Evolutionary conservation across 2,888 invertebrate species (phyloP).

Genomic region (Spodoptera exigua): DNA sequence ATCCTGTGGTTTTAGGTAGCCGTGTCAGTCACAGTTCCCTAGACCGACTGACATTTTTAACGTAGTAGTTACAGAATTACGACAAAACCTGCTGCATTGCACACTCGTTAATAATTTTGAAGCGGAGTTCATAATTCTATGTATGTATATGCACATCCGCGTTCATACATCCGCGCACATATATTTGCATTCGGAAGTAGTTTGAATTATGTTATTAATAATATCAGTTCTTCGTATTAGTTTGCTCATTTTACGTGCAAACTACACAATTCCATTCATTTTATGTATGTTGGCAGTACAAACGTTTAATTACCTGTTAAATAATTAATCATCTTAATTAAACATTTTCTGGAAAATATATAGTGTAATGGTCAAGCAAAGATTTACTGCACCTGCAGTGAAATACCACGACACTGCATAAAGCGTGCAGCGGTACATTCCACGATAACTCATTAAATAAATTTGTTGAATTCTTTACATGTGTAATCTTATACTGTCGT

Average conservation of each 20-base stretch:
- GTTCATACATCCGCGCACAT: slow-evolving; percentile 7
- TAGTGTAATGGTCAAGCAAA: not conserved
- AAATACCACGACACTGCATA: slow-evolving; percentile 1
- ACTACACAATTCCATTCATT: slow-evolving; percentile 11
- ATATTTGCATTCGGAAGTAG: slow-evolving; percentile 15
- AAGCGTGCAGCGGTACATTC: no score
- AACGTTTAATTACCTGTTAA: slow-evolving; percentile 9
- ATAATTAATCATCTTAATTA: slow-evolving; percentile 1
- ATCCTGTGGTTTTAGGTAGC: no score
- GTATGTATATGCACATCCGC: slow-evolving; percentile 3
- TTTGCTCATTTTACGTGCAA: slow-evolving; percentile 7
- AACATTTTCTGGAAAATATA: slow-evolving; percentile 7
- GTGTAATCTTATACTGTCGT: no score
- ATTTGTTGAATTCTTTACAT: no score
- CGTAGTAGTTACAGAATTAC: slow-evolving; percentile 11
- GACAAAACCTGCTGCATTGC: slow-evolving; percentile 17
- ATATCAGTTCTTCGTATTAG: slow-evolving; percentile 19
- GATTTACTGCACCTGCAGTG: not conserved
- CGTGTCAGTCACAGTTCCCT: not conserved
- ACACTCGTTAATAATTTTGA: slow-evolving; percentile 20
- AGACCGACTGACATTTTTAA: slow-evolving; percentile 15
- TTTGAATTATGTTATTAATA: slow-evolving; percentile 23
- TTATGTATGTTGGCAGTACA: not conserved
- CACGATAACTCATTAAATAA: no score
- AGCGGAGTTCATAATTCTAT: slow-evolving; percentile 26